Evolutionary conservation across 2,113 vertebrate species (phyloP).

Genomic region (Geococcyx californianus): DNA sequence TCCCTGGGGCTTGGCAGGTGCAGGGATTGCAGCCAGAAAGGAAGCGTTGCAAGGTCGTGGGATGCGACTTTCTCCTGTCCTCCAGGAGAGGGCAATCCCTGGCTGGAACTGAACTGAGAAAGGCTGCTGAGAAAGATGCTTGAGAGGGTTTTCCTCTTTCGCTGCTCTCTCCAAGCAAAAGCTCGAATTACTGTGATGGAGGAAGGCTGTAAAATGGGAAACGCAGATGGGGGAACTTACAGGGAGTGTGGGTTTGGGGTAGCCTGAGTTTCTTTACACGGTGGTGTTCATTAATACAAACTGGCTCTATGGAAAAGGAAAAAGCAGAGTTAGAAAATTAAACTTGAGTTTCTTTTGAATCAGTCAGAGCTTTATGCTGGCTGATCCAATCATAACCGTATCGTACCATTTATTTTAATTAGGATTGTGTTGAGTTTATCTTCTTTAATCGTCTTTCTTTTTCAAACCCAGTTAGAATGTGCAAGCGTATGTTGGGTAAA

Average conservation of each 20-base stretch:
- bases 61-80: neutral
- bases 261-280: neutral
- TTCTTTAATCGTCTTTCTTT: neutral
- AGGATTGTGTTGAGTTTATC: neutral
- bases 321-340: neutral
- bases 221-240: neutral
- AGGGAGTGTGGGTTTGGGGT: neutral
- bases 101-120: neutral
- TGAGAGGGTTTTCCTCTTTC: neutral
- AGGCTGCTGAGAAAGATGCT: neutral
- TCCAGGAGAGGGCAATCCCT: slow-evolving; percentile 67
- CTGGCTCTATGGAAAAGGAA: rapidly evolving
- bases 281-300: neutral
- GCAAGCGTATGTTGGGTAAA: neutral
- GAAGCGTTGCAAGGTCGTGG: neutral
- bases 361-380: neutral
- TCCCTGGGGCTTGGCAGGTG: neutral
- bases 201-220: neutral
- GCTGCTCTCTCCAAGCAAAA: neutral
- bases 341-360: neutral
- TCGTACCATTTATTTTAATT: rapidly evolving
- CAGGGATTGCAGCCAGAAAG: neutral
- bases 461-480: neutral
- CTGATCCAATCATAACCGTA: neutral
- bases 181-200: neutral